Evolutionary conservation across 2,888 invertebrate genomes (phyloP).

Genomic region (Rhingia rostrata): DNA sequence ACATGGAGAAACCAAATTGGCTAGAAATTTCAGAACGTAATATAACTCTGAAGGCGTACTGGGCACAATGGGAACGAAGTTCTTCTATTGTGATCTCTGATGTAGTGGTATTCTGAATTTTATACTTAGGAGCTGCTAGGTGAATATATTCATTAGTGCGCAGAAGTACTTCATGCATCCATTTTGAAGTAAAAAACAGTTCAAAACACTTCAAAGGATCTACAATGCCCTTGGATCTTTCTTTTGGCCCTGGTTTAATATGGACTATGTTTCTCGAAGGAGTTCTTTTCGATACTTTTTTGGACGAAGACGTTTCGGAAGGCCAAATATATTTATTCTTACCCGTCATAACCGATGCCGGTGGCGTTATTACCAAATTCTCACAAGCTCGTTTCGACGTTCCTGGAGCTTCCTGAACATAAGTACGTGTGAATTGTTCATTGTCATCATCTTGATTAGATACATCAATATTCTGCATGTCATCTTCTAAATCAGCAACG

Average conservation of each 20-base stretch:
- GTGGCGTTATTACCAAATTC: constrained; percentile 39
- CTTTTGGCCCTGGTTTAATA: constrained; percentile 34
- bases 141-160: constrained; percentile 55
- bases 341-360: constrained; percentile 31
- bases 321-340: too few species aligned
- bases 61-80: too few species aligned
- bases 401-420: constrained; percentile 21
- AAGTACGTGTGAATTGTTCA: constrained; percentile 9
- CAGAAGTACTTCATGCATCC: constrained; percentile 48
- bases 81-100: too few species aligned
- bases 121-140: constrained; percentile 38
- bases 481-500: constrained; percentile 39
- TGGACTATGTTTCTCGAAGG: constrained; percentile 36
- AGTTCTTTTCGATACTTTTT: constrained; percentile 41
- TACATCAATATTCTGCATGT: constrained; percentile 48
- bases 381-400: constrained; percentile 20
- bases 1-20: too few species aligned
- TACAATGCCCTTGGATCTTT: constrained; percentile 36
- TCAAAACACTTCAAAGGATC: too few species aligned
- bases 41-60: too few species aligned
- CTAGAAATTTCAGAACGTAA: too few species aligned
- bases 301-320: too few species aligned
- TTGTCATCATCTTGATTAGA: constrained; percentile 29
- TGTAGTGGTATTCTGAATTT: too few species aligned
- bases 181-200: constrained; percentile 42